Evolutionary conservation across 2,888 invertebrate species (phyloP).

Genomic region (Erebia aethiops): DNA sequence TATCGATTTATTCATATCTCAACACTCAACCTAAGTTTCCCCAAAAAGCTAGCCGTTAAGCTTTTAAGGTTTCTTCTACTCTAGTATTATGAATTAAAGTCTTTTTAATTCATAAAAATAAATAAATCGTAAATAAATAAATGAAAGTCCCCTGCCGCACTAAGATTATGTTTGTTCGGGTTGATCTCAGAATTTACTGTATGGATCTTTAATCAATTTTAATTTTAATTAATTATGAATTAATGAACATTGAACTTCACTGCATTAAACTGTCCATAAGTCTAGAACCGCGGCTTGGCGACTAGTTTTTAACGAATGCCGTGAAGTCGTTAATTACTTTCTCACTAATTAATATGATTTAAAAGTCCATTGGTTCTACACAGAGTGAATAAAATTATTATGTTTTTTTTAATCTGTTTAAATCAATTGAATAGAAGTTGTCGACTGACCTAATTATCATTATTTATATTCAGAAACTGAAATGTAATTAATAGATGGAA

Average conservation of each 20-base stretch:
- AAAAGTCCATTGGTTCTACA: constrained; percentile 57
- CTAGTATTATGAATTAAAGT: no score
- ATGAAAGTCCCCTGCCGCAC: no score
- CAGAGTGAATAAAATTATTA: constrained; percentile 5
- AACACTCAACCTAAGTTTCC: no score
- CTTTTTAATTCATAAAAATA: no score
- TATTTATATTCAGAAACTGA: neutral
- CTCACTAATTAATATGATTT: constrained; percentile 81
- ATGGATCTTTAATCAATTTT: no score
- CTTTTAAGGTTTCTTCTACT: no score
- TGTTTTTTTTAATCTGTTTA: constrained; percentile 1
- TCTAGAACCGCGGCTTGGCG: constrained; percentile 60
- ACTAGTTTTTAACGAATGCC: constrained; percentile 80
- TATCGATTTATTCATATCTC: no score
- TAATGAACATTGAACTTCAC: constrained; percentile 20
- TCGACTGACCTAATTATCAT: neutral
- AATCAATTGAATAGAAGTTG: neutral
- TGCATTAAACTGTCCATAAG: constrained; percentile 53
- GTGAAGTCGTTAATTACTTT: constrained; percentile 81
- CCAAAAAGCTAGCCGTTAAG: no score
- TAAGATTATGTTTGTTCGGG: no score
- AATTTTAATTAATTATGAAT: no score
- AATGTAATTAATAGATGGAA: neutral
- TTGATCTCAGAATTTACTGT: no score
- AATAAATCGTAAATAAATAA: no score